Base-by-base conservation (phyloP, 1,140 invertebrate genomes). In the Aphis gossypii region DNA sequence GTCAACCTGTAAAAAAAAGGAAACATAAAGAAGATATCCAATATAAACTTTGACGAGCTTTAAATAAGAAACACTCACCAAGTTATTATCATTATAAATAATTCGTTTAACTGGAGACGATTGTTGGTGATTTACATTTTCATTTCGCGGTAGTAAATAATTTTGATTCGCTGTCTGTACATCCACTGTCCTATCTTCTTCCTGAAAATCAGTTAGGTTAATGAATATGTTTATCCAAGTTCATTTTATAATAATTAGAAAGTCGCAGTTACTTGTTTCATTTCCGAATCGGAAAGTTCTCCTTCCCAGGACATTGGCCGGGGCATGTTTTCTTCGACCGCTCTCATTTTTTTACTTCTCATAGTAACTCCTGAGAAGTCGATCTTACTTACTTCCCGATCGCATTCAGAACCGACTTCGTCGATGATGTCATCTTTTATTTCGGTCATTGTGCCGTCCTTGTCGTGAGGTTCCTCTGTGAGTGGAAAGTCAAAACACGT, bases 281-380 rank as follows among this genome's bases (percentile, higher is more conserved):
- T 96, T 95, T 97, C 97, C 92, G 96, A 96, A 94, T 98, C 98
- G 2, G 97, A 98, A 0, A 98, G 95, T 95, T 98, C 98, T 30
- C 98, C 98, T 95, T 98, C 98, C 98, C 98, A 98, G 5, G 98
- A 98, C 98, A 98, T 98, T 30, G 98, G 98, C 68, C 98, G 95
- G 94, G 97, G 96, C 18, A 95, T 95, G 11, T 94, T 94, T 25
- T 95, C 95, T 35, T 94, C 94, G 4, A 95, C 95, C 41, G 94
- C 95, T 46, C 95, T 95, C 94, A 96, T 96, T 94, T 96, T 96
- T 94, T 96, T 96, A 60, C 95, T 96, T 30, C 96, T 95, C 54
- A 96, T 94, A 94, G 96, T 96, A 0, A 96, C 96, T 51, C 94
- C 96, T 9, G 96, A 95, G 93, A 96, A 96, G 94, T 96, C 96